phyloP scores from a whole-genome alignment of 2,797 vertebrate species.

The Cyprinodon diabolis region DNA sequence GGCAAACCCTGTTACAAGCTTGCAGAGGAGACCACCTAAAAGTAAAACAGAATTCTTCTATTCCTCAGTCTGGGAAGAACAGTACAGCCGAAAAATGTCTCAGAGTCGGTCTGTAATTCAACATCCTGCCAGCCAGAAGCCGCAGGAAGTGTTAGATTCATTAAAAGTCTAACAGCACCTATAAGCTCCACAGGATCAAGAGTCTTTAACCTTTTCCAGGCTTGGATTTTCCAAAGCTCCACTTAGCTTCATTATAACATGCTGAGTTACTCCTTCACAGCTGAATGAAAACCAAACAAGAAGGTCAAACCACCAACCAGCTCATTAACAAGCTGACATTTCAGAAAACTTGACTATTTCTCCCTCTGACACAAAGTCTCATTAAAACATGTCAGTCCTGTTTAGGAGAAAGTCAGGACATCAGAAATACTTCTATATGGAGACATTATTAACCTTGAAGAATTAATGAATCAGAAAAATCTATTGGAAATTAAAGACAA shows the following conservation, averaged over 20 bases:
- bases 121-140: not conserved
- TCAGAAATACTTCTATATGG: too few relatives aligned
- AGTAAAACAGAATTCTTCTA: not conserved
- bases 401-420: not conserved
- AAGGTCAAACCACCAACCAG: constrained; percentile 49
- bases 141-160: constrained; percentile 8
- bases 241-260: constrained; percentile 49
- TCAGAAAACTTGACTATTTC: not conserved
- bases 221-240: constrained; percentile 23
- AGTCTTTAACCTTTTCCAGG: constrained; percentile 33
- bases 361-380: constrained; percentile 13
- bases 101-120: not conserved
- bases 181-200: constrained; percentile 22
- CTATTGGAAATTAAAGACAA: too few relatives aligned
- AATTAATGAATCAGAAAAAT: too few relatives aligned
- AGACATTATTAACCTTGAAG: too few relatives aligned
- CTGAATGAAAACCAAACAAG: constrained; percentile 44
- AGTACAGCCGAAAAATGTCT: too few relatives aligned
- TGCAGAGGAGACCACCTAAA: not conserved
- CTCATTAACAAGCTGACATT: constrained; percentile 58
- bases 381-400: constrained; percentile 33
- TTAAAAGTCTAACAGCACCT: constrained; percentile 31
- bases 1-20: not conserved
- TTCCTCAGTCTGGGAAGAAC: not conserved
- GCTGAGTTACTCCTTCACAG: constrained; percentile 32